phyloP scores from a whole-genome alignment of 2,888 invertebrate species.

The Athripsodes cinereus region DNA sequence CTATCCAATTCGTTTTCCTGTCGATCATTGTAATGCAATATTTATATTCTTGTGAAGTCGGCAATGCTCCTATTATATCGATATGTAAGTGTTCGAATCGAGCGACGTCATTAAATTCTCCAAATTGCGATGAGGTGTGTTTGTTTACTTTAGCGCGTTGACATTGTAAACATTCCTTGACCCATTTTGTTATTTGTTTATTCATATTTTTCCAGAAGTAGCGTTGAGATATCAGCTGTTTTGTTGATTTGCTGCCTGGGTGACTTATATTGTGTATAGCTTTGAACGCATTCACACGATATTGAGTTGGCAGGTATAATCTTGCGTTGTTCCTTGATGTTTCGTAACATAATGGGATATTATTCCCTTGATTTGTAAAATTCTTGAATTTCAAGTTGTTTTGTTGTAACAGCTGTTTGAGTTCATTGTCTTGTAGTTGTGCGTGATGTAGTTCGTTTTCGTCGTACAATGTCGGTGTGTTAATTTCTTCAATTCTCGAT shows the following conservation, averaged over 20 bases:
- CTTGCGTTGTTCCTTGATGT: neutral
- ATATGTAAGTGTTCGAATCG: slow-evolving; percentile 30
- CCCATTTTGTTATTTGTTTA: slow-evolving; percentile 19
- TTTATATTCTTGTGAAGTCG: slow-evolving; percentile 29
- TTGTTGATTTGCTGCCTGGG: neutral
- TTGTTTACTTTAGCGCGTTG: neutral
- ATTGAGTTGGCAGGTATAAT: neutral
- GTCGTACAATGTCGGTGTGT: too few species aligned
- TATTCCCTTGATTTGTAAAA: too few species aligned
- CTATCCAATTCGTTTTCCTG: slow-evolving; percentile 35
- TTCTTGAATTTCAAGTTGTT: too few species aligned
- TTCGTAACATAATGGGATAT: too few species aligned
- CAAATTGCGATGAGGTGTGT: neutral
- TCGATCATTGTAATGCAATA: slow-evolving; percentile 35
- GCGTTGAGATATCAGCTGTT: slow-evolving; percentile 16
- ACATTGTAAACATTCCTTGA: neutral
- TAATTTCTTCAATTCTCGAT: neutral
- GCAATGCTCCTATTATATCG: slow-evolving; percentile 38
- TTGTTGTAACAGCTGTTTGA: neutral
- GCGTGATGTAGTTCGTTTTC: too few species aligned
- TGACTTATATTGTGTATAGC: neutral
- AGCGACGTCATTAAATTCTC: slow-evolving; percentile 32
- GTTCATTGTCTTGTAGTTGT: neutral
- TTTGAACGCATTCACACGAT: neutral
- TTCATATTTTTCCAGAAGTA: slow-evolving; percentile 28